Evolutionary conservation across 2,888 invertebrate species (phyloP).

Genomic region (Coenonympha glycerion): DNA sequence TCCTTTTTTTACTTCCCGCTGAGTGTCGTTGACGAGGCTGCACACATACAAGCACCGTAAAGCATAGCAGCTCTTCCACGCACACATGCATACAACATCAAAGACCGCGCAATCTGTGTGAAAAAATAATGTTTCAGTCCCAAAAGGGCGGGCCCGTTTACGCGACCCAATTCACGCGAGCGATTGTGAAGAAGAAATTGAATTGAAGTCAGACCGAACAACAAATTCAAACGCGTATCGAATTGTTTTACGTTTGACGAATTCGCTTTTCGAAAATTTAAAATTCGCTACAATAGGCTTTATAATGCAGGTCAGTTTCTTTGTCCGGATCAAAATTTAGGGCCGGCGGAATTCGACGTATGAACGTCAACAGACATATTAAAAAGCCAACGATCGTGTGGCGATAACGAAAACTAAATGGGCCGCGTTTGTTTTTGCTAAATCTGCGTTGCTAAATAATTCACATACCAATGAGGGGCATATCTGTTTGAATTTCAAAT

Average conservation of each 20-base stretch:
- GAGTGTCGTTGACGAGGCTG: slow-evolving; percentile 58
- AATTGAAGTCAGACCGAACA: slow-evolving; percentile 70
- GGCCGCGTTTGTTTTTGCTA: slow-evolving; percentile 50
- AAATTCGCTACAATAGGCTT: slow-evolving; percentile 71
- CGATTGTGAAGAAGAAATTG: slow-evolving; percentile 72
- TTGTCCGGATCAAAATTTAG: slow-evolving; percentile 60
- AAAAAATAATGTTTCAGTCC: slow-evolving; percentile 74
- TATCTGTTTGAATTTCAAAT: slow-evolving; percentile 51
- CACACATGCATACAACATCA: slow-evolving; percentile 70
- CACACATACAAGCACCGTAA: slow-evolving; percentile 63
- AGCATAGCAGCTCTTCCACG: slow-evolving; percentile 72
- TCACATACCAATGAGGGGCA: slow-evolving; percentile 43
- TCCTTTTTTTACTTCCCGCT: slow-evolving; percentile 66
- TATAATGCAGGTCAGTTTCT: slow-evolving; percentile 70
- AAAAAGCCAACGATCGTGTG: slow-evolving; percentile 64
- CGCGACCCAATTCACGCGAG: slow-evolving; percentile 75
- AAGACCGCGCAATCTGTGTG: slow-evolving; percentile 73
- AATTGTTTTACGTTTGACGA: slow-evolving; percentile 76
- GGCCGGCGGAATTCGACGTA: slow-evolving; percentile 54
- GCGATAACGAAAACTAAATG: slow-evolving; percentile 59
- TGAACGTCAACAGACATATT: slow-evolving; percentile 49
- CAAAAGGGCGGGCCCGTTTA: slow-evolving; percentile 75
- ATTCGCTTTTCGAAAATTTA: slow-evolving; percentile 71
- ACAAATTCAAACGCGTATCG: slow-evolving; percentile 76
- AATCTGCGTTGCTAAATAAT: slow-evolving; percentile 47